phyloP scores from a whole-genome alignment of 53 echinoderm and acorn worm species.

The Mesocentrotus franciscanus region DNA sequence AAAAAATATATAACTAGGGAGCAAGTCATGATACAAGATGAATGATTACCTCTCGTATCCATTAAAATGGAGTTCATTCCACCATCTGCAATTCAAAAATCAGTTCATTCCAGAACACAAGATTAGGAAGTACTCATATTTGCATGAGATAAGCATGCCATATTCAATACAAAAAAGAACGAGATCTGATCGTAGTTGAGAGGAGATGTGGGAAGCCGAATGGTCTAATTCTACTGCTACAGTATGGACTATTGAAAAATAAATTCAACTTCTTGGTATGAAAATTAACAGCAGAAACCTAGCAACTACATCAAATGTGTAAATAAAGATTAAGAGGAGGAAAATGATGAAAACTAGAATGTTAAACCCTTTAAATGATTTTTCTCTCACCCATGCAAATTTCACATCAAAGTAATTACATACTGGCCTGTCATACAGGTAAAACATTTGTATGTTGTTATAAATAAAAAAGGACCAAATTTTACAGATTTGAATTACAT shows the following conservation, averaged over 20 bases:
- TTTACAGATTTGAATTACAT: no score
- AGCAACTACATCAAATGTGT: neutral
- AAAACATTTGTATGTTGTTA: neutral
- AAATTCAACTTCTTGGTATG: neutral
- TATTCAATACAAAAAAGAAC: neutral
- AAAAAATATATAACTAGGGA: conserved; percentile 37
- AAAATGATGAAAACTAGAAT: no score
- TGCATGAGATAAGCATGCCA: conserved; percentile 26
- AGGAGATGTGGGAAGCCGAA: neutral
- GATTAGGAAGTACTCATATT: conserved; percentile 14
- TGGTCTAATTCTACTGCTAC: neutral
- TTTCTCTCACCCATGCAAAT: no score
- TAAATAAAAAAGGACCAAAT: no score
- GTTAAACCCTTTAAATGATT: no score
- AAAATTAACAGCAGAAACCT: neutral
- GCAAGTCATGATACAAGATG: conserved; percentile 53
- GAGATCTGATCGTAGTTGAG: neutral
- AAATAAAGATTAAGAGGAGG: neutral
- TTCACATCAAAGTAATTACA: no score
- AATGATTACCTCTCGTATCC: conserved; percentile 63
- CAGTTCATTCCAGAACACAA: conserved; percentile 51
- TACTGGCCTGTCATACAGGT: no score
- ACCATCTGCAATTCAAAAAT: conserved; percentile 66
- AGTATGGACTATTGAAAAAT: neutral
- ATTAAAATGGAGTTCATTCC: conserved; percentile 66